Conservation (phyloP, 2,113 vertebrate species). For the Uropsilus gracilis region DNA sequence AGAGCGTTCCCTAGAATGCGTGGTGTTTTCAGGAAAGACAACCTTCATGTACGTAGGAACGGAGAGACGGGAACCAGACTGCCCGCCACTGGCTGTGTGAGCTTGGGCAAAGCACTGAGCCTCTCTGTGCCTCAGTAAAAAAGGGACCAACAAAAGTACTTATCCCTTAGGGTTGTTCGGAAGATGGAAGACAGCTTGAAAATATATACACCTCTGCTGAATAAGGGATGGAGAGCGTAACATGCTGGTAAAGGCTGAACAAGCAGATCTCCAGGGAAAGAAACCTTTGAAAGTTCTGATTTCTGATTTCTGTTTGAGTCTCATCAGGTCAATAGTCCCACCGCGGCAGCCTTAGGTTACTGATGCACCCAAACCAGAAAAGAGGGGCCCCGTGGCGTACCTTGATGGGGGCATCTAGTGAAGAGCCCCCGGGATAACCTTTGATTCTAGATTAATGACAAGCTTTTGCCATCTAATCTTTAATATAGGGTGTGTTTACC, state of each 20-base stretch:
- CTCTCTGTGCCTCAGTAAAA: background rate
- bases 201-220: background rate
- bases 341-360: background rate
- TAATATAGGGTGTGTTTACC: background rate
- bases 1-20: background rate
- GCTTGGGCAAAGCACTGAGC: background rate
- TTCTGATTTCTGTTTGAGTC: background rate
- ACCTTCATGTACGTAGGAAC: background rate
- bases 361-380: background rate
- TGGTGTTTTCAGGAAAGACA: background rate
- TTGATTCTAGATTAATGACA: slow-evolving; percentile 20
- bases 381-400: background rate
- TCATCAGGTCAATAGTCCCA: background rate
- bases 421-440: background rate
- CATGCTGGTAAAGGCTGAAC: background rate
- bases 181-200: slow-evolving; percentile 7
- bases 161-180: background rate
- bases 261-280: background rate
- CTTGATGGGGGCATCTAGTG: background rate
- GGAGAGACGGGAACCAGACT: background rate
- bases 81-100: background rate
- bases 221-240: background rate
- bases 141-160: background rate
- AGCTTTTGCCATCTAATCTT: background rate
- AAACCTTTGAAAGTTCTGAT: background rate